Evolutionary conservation across 2,888 invertebrate genomes (phyloP), one percentile per base, ranked within the genome.

Genomic region (Endotricha flammealis): DNA sequence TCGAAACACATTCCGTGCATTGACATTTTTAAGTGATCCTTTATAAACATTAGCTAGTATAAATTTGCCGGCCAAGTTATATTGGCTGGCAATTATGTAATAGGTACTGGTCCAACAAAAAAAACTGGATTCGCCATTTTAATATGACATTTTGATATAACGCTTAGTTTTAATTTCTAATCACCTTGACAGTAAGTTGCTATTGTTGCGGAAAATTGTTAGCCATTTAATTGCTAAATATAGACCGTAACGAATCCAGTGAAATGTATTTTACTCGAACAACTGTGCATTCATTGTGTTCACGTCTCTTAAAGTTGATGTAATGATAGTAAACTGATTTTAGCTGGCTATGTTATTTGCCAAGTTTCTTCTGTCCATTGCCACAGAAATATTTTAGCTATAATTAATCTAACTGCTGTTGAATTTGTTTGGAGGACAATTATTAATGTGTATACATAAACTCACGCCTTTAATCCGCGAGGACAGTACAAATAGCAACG

Each of bases 1-100:
- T 78, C 60, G 69, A 60, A 77, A 75, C 38, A 51, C 65, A 68
- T 71, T 65, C 65, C 57, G 41, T 30, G 42, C 54, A 48, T 41
- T 60, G 54, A 53, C 55, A 59, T 60, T 66, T 61, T 57, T 53
- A 43, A 46, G 36, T 44, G 43, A 42, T 50, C 45, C 46, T 53
- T 50, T 48, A 42, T 20, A 9, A n/a, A 23, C 3, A 23, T 8
- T 8, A n/a, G 23, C 5, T 8, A n/a, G 9, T 8, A 3, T 6
- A 23, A 23, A 3, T n/a, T 23, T 23, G 8, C 9, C 4, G 20
- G 7, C 5, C 20, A 4, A 17, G 4, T 17, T 17, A 17, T 3
- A 8, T n/a, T 23, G 9, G n/a, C 10, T 11, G 10, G 25, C 10
- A 11, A 11, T 33, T 33, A 16, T 16, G 8, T 33, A 27, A 27